These are phyloP conservation scores for western clawed frog (Xenopus tropicalis) DNA, from an alignment of 2,113 vertebrate genomes.

Conservation along the genomic window UCB_Xtro_10.0 CM004448.2:88573501-88574000, in stretches of 20 bases:
- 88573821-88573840: slow-evolving; percentile 87
- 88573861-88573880: slow-evolving; percentile 73
- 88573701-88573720: no score
- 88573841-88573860: slow-evolving; percentile 78
- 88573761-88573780: slow-evolving; percentile 88
- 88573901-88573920: slow-evolving; percentile 72
- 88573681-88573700: no score
- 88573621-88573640: no score
- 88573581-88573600: no score
- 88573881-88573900: slow-evolving; percentile 79
- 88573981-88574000: slow-evolving; percentile 79
- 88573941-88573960: slow-evolving; percentile 51
- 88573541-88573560: no score
- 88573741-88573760: slow-evolving; percentile 71
- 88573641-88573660: no score
- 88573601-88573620: no score
- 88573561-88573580: no score
- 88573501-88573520: no score
- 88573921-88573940: slow-evolving; percentile 64
- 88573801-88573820: slow-evolving; percentile 95
- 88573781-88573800: slow-evolving; percentile 88
- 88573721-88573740: no score
- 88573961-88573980: slow-evolving; percentile 69
- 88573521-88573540: no score
- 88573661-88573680: no score